Percentiles rank a stretch among this genome's conserved stretches.
Conservation (phyloP, 2,888 invertebrate species). For the Melipona bicolor region DNA sequence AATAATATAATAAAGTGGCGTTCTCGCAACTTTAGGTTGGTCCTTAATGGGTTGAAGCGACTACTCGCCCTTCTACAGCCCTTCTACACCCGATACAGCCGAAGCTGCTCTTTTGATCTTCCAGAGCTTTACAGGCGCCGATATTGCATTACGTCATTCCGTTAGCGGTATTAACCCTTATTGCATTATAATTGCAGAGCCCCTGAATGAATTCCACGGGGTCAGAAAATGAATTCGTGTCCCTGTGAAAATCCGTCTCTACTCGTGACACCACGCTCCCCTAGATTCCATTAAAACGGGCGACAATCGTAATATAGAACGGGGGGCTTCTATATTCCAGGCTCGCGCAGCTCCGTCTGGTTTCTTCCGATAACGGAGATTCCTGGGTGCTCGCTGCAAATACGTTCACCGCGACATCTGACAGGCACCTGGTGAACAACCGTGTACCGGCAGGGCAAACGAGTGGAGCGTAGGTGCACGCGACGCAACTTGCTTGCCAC, state of each 20-base stretch:
- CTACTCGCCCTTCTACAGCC: neutral
- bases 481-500: neutral
- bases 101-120: constrained; percentile 21
- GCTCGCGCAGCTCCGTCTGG: neutral
- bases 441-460: constrained; percentile 21
- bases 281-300: constrained; percentile 9
- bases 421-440: constrained; percentile 44
- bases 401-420: constrained; percentile 63
- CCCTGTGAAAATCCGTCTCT: neutral
- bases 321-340: neutral
- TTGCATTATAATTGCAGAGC: constrained; percentile 41
- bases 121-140: constrained; percentile 3
- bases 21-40: too few relatives aligned
- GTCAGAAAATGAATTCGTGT: constrained; percentile 16
- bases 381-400: neutral
- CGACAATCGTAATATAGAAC: neutral
- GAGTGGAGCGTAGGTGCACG: constrained; percentile 12
- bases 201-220: neutral
- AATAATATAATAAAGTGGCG: too few relatives aligned
- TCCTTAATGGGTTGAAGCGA: neutral
- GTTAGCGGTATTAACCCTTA: constrained; percentile 39
- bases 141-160: constrained; percentile 34
- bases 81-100: neutral
- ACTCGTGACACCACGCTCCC: neutral
- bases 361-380: constrained; percentile 45